Percentiles rank a stretch among this genome's conserved stretches.
Evolutionary conservation across 2,113 vertebrate species (phyloP).

Genomic region (Coturnix japonica): DNA sequence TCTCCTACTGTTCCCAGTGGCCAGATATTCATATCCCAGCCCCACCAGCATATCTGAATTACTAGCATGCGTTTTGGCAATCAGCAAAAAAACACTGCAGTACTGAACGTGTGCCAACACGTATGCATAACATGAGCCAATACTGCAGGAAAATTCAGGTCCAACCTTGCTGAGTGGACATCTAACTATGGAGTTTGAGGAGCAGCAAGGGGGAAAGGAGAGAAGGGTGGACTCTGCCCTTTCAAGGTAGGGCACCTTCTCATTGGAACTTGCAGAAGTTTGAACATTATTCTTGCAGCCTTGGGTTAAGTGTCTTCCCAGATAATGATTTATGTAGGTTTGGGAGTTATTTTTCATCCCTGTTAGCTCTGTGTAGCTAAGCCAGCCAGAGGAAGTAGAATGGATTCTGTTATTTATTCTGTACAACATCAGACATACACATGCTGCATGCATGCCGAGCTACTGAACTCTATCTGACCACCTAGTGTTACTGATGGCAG

Average conservation of each 20-base stretch:
- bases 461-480: not conserved
- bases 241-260: not conserved
- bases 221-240: not conserved
- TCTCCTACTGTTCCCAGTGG: conserved; percentile 35
- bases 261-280: not conserved
- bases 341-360: not conserved
- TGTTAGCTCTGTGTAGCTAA: not conserved
- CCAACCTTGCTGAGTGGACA: not conserved
- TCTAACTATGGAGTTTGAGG: not conserved
- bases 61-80: conserved; percentile 25
- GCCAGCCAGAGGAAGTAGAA: not conserved
- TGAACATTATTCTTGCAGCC: not conserved
- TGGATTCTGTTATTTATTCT: conserved; percentile 7
- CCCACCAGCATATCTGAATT: conserved; percentile 32
- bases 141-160: conserved; percentile 11
- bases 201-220: not conserved
- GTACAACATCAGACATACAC: not conserved
- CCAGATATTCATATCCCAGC: conserved; percentile 39
- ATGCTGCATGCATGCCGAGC: not conserved
- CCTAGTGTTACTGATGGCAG: not conserved
- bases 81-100: not conserved
- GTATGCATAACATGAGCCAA: not conserved
- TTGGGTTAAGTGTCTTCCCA: not conserved
- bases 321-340: not conserved
- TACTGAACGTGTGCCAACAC: conserved; percentile 11